Base-by-base conservation (phyloP, 2,113 vertebrate species). In the Phaetusa simplex region DNA sequence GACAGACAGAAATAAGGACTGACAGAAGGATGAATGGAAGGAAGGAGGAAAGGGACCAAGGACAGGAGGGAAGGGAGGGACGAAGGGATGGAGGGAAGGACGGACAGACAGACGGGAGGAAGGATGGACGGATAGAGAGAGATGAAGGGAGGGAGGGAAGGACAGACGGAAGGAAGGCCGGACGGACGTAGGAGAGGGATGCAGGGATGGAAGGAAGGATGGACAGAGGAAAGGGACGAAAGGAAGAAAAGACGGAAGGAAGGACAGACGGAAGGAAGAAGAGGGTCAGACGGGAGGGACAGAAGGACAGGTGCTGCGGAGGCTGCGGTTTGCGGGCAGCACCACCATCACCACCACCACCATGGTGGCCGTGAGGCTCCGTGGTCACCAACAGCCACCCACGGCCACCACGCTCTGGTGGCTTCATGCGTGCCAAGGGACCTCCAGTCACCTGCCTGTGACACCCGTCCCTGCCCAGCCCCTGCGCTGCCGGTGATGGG, bases 401-500 rank as follows among this genome's bases (percentile, higher is more conserved):
- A 36, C 0, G 3, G 72, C 62, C 62, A 80, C 78, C 0, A 0
- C 0, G 0, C 11, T n/a, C 59, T 0, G 11, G 32, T 52, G 45
- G 26, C 23, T 27, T 26, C 7, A 4, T 2, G 21, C 2, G 2
- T 5, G 8, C 56, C 61, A 19, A 23, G 14, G 10, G 34, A 45
- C 29, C 66, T 38, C 32, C 4, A 4, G 30, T 9, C 53, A 55
- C 45, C 50, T 4, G 34, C 36, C 38, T 0, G 3, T 7, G 50
- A 15, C 59, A n/a, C 47, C 52, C 1, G 0, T 5, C 12, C 49
- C 81, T 20, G 38, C 64, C 4, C 5, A 62, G 59, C 27, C 47
- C 52, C 43, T 5, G 38, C 14, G 5, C 42, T 8, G 10, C n/a
- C 3, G 26, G 80, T 3, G 1, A 14, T 2, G 40, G 58, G 53